Evolutionary conservation across 2,797 vertebrate species (phyloP).

Genomic region (Acomys russatus): DNA sequence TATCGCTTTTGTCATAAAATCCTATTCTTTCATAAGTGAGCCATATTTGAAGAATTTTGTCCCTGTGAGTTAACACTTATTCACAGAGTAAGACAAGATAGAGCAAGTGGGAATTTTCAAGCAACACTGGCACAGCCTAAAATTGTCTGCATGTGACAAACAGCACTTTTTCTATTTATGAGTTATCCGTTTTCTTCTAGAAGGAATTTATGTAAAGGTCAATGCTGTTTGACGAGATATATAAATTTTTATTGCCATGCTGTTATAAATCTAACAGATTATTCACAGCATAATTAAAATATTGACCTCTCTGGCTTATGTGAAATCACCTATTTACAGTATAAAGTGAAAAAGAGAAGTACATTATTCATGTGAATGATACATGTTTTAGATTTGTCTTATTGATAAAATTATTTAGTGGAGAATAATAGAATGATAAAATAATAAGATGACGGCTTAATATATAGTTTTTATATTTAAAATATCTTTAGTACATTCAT

Average conservation of each 20-base stretch:
- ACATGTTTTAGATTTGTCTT: background rate
- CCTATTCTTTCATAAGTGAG: background rate
- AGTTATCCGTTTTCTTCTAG: conserved; percentile 22
- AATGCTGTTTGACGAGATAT: conserved; percentile 36
- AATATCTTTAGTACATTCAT: background rate
- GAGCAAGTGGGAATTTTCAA: background rate
- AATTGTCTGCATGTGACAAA: background rate
- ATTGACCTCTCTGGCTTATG: background rate
- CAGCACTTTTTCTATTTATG: background rate
- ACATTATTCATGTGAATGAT: background rate
- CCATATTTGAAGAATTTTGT: background rate
- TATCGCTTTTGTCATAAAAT: background rate
- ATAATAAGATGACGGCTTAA: background rate
- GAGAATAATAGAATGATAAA: background rate
- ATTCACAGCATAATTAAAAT: conserved; percentile 59
- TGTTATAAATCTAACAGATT: conserved; percentile 4
- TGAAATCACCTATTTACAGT: conserved; percentile 37
- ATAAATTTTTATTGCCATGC: conserved; percentile 34
- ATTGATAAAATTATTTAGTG: background rate
- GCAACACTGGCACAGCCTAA: background rate
- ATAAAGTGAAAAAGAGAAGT: background rate
- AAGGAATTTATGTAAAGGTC: conserved; percentile 28
- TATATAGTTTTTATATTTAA: conserved; percentile 8
- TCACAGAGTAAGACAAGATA: background rate
- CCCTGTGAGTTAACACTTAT: background rate